These are phyloP conservation scores for Dryobotodes eremita DNA, from an alignment of 2,888 invertebrate genomes.

Conservation along the genomic window DNA sequence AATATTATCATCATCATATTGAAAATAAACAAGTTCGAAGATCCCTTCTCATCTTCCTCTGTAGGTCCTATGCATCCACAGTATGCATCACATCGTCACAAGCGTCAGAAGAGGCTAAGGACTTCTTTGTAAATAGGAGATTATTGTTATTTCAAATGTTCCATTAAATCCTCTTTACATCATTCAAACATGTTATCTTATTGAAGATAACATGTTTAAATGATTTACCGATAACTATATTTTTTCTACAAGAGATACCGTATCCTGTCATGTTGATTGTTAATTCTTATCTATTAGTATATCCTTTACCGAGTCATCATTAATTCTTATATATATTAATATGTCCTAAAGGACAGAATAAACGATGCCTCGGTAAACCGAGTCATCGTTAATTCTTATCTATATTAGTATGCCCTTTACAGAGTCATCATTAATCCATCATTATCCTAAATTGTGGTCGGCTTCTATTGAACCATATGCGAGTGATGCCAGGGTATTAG, in stretches of 20 bases:
- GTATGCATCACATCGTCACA: background rate
- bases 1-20: background rate
- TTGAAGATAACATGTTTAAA: background rate
- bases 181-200: too few species aligned
- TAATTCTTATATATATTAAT: too few species aligned
- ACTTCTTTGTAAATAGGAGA: conserved; percentile 13
- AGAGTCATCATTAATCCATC: background rate
- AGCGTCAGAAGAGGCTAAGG: background rate
- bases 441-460: conserved; percentile 11
- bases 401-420: too few species aligned
- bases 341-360: too few species aligned
- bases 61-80: too few species aligned
- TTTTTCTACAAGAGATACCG: conserved; percentile 1
- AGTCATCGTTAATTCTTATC: background rate
- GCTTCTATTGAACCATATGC: conserved; percentile 1
- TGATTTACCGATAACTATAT: background rate
- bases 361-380: too few species aligned
- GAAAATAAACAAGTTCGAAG: background rate
- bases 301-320: background rate
- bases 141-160: conserved; percentile 10
- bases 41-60: background rate
- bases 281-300: too few species aligned
- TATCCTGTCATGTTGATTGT: background rate
- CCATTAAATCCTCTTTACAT: background rate
- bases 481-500: conserved; percentile 1